phyloP scores from a whole-genome alignment of 1,140 invertebrate species.

The Bombus waltoni region DNA sequence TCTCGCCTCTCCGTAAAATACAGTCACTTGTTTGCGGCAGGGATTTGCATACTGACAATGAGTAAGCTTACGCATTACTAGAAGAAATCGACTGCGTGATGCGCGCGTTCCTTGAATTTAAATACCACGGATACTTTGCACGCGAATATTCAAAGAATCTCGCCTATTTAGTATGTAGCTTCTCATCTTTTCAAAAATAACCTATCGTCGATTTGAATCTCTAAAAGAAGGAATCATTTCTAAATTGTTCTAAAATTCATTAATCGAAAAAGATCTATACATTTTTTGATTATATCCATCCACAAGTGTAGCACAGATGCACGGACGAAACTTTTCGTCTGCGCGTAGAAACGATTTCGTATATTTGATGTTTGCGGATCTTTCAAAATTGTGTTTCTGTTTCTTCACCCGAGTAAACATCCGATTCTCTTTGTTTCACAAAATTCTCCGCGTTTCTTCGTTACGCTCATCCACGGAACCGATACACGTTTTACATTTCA shows the following conservation, averaged over 20 bases:
- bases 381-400: too few relatives aligned
- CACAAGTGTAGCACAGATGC: too few relatives aligned
- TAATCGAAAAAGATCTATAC: background rate
- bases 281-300: too few relatives aligned
- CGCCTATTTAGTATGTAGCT: background rate
- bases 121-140: constrained; percentile 2
- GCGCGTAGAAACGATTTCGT: too few relatives aligned
- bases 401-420: rapidly evolving
- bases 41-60: constrained; percentile 3
- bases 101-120: background rate
- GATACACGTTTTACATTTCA: too few relatives aligned
- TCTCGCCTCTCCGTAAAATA: background rate
- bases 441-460: too few relatives aligned
- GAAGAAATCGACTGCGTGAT: background rate
- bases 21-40: background rate
- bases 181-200: background rate
- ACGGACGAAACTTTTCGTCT: too few relatives aligned
- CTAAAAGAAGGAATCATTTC: background rate
- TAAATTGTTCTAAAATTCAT: background rate
- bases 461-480: too few relatives aligned
- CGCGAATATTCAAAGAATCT: background rate
- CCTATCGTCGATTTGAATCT: background rate
- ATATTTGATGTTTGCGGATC: too few relatives aligned
- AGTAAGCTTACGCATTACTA: constrained; percentile 2
- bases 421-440: too few relatives aligned